Conservation (phyloP, 1,140 invertebrate species). For the Aphelinus certus region DNA sequence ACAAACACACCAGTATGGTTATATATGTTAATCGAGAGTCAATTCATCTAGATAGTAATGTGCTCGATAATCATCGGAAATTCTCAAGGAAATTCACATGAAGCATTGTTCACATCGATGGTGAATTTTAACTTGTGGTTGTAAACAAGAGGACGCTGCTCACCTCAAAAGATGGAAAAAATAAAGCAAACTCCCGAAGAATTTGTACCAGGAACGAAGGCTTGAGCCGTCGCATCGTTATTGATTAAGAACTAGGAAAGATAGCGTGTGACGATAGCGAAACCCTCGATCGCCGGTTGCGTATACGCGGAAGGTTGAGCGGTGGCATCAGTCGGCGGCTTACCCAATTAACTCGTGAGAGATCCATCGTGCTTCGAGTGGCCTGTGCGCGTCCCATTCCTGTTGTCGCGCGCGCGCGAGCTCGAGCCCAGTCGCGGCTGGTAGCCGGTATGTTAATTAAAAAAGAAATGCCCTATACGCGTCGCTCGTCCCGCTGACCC, state of each 20-base stretch:
- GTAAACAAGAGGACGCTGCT: no score
- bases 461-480: slow-evolving; percentile 34
- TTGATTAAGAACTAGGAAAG: slow-evolving; percentile 23
- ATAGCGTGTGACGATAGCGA: slow-evolving; percentile 15
- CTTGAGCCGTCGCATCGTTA: slow-evolving; percentile 3
- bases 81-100: no score
- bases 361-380: background rate
- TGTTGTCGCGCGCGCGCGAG: slow-evolving; percentile 4
- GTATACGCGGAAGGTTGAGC: slow-evolving; percentile 21
- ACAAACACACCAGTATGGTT: no score
- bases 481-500: slow-evolving; percentile 56
- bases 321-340: background rate
- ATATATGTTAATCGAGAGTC: no score
- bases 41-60: no score
- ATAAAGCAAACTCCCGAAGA: slow-evolving; percentile 17
- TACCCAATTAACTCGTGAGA: slow-evolving; percentile 15
- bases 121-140: no score
- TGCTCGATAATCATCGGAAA: no score
- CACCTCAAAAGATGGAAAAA: background rate
- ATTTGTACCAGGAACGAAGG: slow-evolving; percentile 27
- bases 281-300: background rate
- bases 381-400: background rate
- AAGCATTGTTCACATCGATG: no score
- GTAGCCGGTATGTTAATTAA: slow-evolving; percentile 37
- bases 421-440: slow-evolving; percentile 31